A percentile compares a stretch with the other conserved stretches of the same genome.
phyloP scores from a whole-genome alignment of 53 echinoderm and acorn worm species.

The Astropecten irregularis region DNA sequence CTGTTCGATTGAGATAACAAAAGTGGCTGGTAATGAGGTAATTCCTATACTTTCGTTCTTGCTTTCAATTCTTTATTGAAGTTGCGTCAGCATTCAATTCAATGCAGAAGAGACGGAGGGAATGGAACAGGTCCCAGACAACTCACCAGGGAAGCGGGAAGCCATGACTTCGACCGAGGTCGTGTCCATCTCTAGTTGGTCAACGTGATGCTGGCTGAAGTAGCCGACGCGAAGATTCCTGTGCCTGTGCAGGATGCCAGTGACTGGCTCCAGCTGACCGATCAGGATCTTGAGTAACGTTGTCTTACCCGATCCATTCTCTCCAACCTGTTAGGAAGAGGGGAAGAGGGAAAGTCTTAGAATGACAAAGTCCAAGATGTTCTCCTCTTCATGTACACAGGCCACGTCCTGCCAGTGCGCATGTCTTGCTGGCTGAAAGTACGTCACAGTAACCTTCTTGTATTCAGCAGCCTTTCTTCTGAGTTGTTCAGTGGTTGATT shows the following conservation, averaged over 20 bases:
- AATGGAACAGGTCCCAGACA: too few relatives aligned
- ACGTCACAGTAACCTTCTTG: too few relatives aligned
- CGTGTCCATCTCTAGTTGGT: slow-evolving; percentile 83
- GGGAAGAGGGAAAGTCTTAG: neutral
- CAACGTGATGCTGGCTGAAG: slow-evolving; percentile 98
- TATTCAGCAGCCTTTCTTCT: too few relatives aligned
- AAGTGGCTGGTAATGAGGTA: too few relatives aligned
- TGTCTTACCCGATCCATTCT: slow-evolving; percentile 98
- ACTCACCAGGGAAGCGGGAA: slow-evolving; percentile 83
- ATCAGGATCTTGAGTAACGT: slow-evolving; percentile 93
- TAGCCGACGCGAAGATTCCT: slow-evolving; percentile 92
- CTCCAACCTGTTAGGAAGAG: slow-evolving; percentile 81
- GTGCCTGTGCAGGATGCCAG: slow-evolving; percentile 84
- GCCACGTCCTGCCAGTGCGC: too few relatives aligned
- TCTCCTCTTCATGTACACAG: too few relatives aligned
- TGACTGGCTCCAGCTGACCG: slow-evolving; percentile 66
- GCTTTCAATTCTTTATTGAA: too few relatives aligned
- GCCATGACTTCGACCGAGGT: slow-evolving; percentile 88
- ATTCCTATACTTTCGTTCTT: neutral
- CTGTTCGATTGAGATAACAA: slow-evolving; percentile 55
- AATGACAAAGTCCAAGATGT: neutral
- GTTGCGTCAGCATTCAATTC: neutral
- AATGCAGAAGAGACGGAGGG: too few relatives aligned
- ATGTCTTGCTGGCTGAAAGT: too few relatives aligned
- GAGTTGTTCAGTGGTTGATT: too few relatives aligned